Percentiles rank a stretch among this genome's conserved stretches.
These are phyloP conservation scores for Pica pica DNA, from an alignment of 2,113 vertebrate species.

Conservation along the genomic window DNA sequence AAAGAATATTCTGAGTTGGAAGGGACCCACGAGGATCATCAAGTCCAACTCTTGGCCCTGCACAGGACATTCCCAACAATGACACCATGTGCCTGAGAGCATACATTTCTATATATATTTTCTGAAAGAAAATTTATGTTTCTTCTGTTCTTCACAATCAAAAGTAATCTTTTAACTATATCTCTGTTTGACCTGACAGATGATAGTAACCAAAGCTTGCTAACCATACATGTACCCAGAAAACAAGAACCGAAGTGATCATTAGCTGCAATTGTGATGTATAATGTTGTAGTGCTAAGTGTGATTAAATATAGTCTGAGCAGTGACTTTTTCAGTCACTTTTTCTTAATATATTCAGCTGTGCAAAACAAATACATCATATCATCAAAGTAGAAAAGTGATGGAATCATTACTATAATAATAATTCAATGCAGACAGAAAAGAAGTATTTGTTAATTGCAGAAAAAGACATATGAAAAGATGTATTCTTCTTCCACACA, in stretches of 20 bases:
- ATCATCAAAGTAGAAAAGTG: not conserved
- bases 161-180: not conserved
- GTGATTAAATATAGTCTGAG: conserved; percentile 22
- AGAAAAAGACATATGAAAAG: not conserved
- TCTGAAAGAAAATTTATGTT: not conserved
- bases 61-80: not conserved
- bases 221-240: not conserved
- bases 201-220: not conserved
- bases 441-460: not conserved
- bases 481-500: not conserved
- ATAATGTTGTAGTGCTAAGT: not conserved
- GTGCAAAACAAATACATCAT: not conserved
- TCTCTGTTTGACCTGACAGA: not conserved
- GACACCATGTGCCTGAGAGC: not conserved
- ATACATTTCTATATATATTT: not conserved
- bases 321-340: conserved; percentile 5
- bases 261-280: not conserved
- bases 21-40: not conserved
- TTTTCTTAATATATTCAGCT: not conserved
- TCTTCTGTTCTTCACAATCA: not conserved
- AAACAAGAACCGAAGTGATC: not conserved
- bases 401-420: not conserved
- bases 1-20: not conserved
- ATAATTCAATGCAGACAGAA: not conserved
- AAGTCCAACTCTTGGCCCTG: not conserved